Conservation (phyloP, 2,113 vertebrate genomes). For the Odontesthes bonariensis region DNA sequence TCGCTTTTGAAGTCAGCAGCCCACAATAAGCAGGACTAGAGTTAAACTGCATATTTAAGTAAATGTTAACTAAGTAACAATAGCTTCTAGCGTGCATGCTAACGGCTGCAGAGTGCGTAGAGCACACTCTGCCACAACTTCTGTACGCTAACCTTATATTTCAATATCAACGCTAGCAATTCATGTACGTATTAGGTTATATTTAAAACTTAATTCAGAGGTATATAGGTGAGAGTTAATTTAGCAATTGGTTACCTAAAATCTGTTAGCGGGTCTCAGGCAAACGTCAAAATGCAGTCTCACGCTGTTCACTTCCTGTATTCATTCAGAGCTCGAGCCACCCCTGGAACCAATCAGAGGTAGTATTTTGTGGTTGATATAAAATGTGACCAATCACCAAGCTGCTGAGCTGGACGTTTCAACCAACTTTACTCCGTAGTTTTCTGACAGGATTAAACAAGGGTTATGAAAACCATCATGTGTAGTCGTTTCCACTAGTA, state of each 20-base stretch:
- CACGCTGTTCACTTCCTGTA: slow-evolving; percentile 79
- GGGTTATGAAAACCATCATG: background rate
- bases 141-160: background rate
- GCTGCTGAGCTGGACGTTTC: background rate
- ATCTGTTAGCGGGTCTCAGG: slow-evolving; percentile 26
- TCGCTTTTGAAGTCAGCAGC: background rate
- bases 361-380: slow-evolving; percentile 6
- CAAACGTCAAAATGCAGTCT: slow-evolving; percentile 82
- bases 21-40: no score
- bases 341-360: slow-evolving; percentile 73
- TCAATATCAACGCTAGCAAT: accelerated
- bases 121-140: background rate
- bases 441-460: background rate
- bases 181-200: background rate
- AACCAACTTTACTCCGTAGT: background rate
- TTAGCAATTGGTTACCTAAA: slow-evolving; percentile 58
- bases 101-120: background rate
- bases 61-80: slow-evolving; percentile 15
- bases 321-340: slow-evolving; percentile 71
- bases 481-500: no score
- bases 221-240: background rate
- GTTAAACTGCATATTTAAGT: background rate
- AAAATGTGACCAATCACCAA: slow-evolving; percentile 48
- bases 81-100: slow-evolving; percentile 65
- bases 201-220: background rate